These are phyloP conservation scores for Dromas ardeola DNA, from an alignment of 2,113 vertebrate genomes.

Conservation along the genomic window DNA sequence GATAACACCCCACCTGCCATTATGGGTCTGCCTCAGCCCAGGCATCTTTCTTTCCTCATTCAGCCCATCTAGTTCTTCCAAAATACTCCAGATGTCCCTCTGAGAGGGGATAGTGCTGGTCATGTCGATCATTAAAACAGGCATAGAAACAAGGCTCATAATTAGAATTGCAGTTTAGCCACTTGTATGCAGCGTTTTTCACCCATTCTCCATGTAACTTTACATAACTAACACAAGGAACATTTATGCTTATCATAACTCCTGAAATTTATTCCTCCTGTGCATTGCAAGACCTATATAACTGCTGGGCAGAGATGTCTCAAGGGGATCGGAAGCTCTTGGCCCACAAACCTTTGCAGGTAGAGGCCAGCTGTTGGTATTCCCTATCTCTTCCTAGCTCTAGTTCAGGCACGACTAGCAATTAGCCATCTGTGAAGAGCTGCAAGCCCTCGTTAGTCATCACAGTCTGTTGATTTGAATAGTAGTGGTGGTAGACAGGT, in stretches of 20 bases:
- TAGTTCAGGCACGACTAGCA: neutral
- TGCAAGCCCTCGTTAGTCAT: neutral
- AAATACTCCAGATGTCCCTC: neutral
- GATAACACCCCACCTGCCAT: accelerated
- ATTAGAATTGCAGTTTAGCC: neutral
- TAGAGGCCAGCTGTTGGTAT: neutral
- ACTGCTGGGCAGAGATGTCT: neutral
- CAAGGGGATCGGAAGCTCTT: neutral
- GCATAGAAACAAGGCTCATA: neutral
- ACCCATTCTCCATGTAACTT: neutral
- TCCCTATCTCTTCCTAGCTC: neutral
- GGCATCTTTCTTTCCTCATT: neutral
- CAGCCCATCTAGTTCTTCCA: neutral
- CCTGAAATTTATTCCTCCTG: neutral
- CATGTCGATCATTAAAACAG: neutral
- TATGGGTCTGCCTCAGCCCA: neutral
- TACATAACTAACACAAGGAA: neutral
- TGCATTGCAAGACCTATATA: neutral
- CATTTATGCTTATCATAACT: neutral
- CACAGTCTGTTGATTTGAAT: neutral
- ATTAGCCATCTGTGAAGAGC: neutral
- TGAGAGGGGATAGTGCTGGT: too few relatives aligned
- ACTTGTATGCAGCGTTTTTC: neutral
- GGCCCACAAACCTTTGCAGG: neutral
- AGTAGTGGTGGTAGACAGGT: too few relatives aligned